phyloP scores from a whole-genome alignment of 1,140 invertebrate species.

The Drosophila athabasca region DNA sequence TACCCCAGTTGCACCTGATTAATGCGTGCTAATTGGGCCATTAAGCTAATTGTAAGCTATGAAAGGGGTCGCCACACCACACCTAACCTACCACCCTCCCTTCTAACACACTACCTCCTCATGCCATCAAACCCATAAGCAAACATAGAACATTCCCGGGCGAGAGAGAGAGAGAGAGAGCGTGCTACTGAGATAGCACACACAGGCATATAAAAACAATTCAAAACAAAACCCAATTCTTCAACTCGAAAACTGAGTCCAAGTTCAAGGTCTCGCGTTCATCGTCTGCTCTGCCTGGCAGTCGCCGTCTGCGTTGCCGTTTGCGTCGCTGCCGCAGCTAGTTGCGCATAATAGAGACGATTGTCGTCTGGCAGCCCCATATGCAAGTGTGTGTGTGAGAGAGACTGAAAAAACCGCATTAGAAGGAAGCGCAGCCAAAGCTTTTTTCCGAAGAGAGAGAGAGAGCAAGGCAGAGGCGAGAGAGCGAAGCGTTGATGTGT shows the following conservation, averaged over 20 bases:
- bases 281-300: conserved; percentile 50
- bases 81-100: too few species aligned
- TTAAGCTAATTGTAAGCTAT: conserved; percentile 45
- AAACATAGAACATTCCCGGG: conserved; percentile 9
- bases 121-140: not conserved
- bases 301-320: conserved; percentile 14
- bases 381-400: conserved; percentile 2
- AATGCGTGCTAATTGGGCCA: conserved; percentile 53
- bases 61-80: not conserved
- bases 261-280: conserved; percentile 81
- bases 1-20: conserved; percentile 30
- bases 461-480: conserved; percentile 9
- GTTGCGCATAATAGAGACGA: conserved; percentile 57
- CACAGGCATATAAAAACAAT: conserved; percentile 44
- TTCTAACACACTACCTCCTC: too few species aligned
- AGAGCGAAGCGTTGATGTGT: too few species aligned
- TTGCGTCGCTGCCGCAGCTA: conserved; percentile 38
- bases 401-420: conserved; percentile 24
- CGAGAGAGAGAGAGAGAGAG: not conserved
- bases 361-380: not conserved
- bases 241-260: conserved; percentile 77
- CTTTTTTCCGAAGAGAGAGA: conserved; percentile 10
- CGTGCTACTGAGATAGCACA: conserved; percentile 22
- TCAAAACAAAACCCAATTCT: conserved; percentile 81
- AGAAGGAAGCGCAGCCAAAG: too few species aligned